Percentiles rank a stretch among this genome's conserved stretches.
phyloP scores from a whole-genome alignment of 1,140 invertebrate species.

The Micrasema longulum region DNA sequence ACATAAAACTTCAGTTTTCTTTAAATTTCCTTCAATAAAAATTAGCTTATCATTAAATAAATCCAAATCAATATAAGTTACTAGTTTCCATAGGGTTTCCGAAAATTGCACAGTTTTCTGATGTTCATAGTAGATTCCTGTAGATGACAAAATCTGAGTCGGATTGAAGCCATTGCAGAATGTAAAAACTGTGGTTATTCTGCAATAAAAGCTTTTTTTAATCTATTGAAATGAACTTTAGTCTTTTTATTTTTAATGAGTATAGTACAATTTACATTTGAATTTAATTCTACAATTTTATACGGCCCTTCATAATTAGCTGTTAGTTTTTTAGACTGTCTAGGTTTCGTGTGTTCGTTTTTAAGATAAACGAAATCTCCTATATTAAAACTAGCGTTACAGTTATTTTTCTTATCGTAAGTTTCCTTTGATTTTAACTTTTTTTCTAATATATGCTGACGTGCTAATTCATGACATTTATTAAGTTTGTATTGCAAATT shows the following conservation, averaged over 20 bases:
- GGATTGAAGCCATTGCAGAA: not conserved
- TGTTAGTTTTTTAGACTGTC: not conserved
- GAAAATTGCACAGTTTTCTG: constrained; percentile 1
- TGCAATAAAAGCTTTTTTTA: not conserved
- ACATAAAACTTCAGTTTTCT: not conserved
- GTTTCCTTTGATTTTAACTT: not conserved
- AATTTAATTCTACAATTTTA: not conserved
- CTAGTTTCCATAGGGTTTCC: constrained; percentile 5
- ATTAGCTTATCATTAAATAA: constrained; percentile 2
- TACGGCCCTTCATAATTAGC: not conserved
- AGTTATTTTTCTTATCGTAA: not conserved
- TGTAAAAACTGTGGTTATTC: not conserved
- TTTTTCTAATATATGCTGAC: not conserved
- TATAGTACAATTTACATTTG: not conserved
- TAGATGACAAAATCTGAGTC: not conserved
- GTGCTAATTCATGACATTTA: not conserved
- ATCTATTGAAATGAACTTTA: not conserved
- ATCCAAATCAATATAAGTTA: constrained; percentile 20
- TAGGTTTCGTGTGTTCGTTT: not conserved
- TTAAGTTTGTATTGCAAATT: not conserved
- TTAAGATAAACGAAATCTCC: not conserved
- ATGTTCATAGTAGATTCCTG: constrained; percentile 15
- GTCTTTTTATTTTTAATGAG: not conserved
- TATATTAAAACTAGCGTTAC: not conserved
- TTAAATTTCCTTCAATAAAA: not conserved